These are phyloP conservation scores for Chymomyza caudatula DNA, from an alignment of 2,888 invertebrate genomes.

Conservation along the genomic window DNA sequence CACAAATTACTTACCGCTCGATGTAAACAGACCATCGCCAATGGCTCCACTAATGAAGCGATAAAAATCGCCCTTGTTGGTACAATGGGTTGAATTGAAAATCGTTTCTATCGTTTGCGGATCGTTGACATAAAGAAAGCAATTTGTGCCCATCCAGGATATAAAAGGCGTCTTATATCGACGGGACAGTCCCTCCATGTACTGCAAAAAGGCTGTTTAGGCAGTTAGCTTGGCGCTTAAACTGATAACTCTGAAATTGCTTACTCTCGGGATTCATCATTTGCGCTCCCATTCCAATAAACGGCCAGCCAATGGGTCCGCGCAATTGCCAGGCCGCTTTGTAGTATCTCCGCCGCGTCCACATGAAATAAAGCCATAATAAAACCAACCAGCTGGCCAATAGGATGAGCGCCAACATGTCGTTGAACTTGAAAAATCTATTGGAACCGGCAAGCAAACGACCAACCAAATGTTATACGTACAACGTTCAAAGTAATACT, in stretches of 20 bases:
- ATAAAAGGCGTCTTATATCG: slow-evolving; percentile 68
- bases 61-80: slow-evolving; percentile 75
- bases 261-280: slow-evolving; percentile 76
- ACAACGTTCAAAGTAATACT: slow-evolving; percentile 42
- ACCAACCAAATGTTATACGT: slow-evolving; percentile 27
- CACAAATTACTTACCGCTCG: slow-evolving; percentile 60
- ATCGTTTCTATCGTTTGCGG: slow-evolving; percentile 73
- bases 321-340: slow-evolving; percentile 66
- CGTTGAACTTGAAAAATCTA: slow-evolving; percentile 39
- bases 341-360: slow-evolving; percentile 73
- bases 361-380: slow-evolving; percentile 66
- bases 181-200: slow-evolving; percentile 54
- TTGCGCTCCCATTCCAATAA: slow-evolving; percentile 72
- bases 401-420: slow-evolving; percentile 56
- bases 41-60: slow-evolving; percentile 72
- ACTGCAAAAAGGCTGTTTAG: slow-evolving; percentile 60
- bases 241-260: slow-evolving; percentile 7
- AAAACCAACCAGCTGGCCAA: slow-evolving; percentile 45
- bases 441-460: background rate
- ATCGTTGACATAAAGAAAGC: slow-evolving; percentile 75
- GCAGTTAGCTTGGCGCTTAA: background rate
- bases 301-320: slow-evolving; percentile 74
- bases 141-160: slow-evolving; percentile 75
- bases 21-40: slow-evolving; percentile 75
- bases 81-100: slow-evolving; percentile 74